These are phyloP conservation scores for Octopus bimaculoides DNA, from an alignment of 1,140 invertebrate genomes.

Conservation along the genomic window DNA sequence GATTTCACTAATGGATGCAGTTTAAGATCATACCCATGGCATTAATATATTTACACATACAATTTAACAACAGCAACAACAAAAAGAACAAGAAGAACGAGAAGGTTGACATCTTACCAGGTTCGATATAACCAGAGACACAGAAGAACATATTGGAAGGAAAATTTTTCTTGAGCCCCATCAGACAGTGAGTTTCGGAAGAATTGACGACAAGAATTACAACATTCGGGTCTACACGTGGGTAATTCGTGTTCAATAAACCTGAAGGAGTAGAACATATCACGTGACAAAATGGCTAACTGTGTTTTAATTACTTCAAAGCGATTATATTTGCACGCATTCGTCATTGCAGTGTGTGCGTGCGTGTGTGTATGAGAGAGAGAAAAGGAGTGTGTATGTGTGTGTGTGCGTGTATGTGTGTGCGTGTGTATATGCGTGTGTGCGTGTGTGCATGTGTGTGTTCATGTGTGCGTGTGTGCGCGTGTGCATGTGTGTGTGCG, in stretches of 20 bases:
- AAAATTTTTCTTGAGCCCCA: constrained; percentile 60
- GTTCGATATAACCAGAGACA: constrained; percentile 65
- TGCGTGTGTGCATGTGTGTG: background rate
- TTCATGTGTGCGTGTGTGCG: background rate
- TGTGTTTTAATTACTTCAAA: no score
- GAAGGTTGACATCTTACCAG: constrained; percentile 48
- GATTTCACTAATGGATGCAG: no score
- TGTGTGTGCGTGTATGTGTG: no score
- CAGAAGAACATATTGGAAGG: constrained; percentile 63
- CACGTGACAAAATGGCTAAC: no score
- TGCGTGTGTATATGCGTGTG: background rate
- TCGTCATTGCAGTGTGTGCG: no score
- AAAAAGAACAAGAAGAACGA: no score
- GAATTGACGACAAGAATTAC: constrained; percentile 61
- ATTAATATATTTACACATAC: no score
- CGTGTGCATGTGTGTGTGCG: background rate
- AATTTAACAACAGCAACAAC: no score
- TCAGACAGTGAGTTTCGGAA: constrained; percentile 56
- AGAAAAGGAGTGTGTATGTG: no score
- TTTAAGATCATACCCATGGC: no score
- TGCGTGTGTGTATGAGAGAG: no score
- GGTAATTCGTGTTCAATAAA: constrained; percentile 54
- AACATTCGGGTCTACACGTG: constrained; percentile 60
- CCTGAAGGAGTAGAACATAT: constrained; percentile 32
- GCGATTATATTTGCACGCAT: no score